Evolutionary conservation across 2,888 invertebrate species (phyloP).

Genomic region (Brachypalpus laphriformis): DNA sequence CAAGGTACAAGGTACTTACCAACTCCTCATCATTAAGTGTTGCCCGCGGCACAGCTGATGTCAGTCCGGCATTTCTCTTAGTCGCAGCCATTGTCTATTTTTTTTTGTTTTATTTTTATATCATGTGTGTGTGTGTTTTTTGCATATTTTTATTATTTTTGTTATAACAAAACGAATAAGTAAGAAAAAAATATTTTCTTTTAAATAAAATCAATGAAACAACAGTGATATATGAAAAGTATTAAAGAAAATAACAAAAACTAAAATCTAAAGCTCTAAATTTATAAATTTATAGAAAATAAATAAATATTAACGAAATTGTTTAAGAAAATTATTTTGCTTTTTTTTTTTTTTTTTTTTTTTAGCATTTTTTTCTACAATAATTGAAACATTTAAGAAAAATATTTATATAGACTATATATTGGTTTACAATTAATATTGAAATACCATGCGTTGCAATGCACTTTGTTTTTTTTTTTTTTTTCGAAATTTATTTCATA

Average conservation of each 20-base stretch:
- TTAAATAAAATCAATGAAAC: background rate
- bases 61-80: slow-evolving; percentile 97
- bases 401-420: background rate
- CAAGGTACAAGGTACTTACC: slow-evolving; percentile 92
- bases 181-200: background rate
- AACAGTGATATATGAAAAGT: background rate
- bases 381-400: slow-evolving; percentile 26
- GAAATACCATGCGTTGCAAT: slow-evolving; percentile 66
- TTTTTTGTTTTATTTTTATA: slow-evolving; percentile 38
- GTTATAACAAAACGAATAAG: background rate
- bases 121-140: slow-evolving; percentile 23
- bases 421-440: slow-evolving; percentile 25
- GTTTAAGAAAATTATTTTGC: too few species aligned
- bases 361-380: slow-evolving; percentile 51
- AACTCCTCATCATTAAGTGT: slow-evolving; percentile 99
- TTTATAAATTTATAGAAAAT: slow-evolving; percentile 23
- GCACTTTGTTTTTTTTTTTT: too few species aligned
- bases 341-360: too few species aligned
- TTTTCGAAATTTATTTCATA: slow-evolving; percentile 9
- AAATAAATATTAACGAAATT: slow-evolving; percentile 18
- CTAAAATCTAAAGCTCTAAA: slow-evolving; percentile 48
- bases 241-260: too few species aligned
- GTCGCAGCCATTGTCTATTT: slow-evolving; percentile 98
- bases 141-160: background rate
- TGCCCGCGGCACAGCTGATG: slow-evolving; percentile 97